Conservation (phyloP, 2,113 vertebrate genomes). For the Barbus barbus region DNA sequence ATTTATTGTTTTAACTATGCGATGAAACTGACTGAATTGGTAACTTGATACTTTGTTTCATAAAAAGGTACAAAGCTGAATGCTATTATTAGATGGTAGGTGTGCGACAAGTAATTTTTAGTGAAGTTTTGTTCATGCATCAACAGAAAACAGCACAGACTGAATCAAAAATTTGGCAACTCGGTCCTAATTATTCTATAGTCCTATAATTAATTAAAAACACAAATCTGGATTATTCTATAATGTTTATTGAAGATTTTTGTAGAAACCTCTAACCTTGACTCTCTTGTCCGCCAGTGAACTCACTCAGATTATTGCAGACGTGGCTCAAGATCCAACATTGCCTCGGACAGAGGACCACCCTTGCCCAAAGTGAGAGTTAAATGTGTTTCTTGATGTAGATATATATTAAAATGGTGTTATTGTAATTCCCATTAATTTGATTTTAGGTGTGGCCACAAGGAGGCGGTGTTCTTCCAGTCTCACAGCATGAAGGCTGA, state of each 20-base stretch:
- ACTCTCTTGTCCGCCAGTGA: slow-evolving; percentile 68
- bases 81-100: no score
- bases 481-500: slow-evolving; percentile 93
- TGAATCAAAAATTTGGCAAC: no score
- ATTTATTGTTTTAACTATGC: no score
- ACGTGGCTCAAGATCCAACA: slow-evolving; percentile 91
- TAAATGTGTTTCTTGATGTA: background rate
- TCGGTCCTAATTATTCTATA: no score
- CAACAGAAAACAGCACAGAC: no score
- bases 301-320: slow-evolving; percentile 92
- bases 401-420: background rate
- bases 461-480: slow-evolving; percentile 95
- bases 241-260: background rate
- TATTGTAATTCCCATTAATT: background rate
- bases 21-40: no score
- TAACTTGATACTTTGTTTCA: no score
- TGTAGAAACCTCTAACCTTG: background rate
- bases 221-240: background rate
- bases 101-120: no score
- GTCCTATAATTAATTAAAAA: no score
- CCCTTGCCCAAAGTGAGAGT: slow-evolving; percentile 88
- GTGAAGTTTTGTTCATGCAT: no score
- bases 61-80: no score
- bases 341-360: slow-evolving; percentile 91
- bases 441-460: slow-evolving; percentile 86